phyloP scores from a whole-genome alignment of 2,113 vertebrate species.

The Rhagologus leucostigma region DNA sequence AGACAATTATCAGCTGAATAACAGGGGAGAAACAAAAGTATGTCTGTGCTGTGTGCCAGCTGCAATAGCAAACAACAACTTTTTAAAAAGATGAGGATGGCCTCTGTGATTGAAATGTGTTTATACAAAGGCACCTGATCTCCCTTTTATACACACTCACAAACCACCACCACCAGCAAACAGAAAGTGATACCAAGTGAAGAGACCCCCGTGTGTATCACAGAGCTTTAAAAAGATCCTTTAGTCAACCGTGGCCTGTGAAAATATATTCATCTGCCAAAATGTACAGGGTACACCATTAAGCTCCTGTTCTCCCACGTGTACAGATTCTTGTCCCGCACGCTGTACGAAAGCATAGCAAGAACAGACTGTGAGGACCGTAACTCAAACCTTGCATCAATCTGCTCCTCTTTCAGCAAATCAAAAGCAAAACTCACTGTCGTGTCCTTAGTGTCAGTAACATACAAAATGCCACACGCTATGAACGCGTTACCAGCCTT shows the following conservation, averaged over 20 bases:
- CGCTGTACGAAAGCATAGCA: conserved; percentile 91
- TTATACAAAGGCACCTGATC: not conserved
- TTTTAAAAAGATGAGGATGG: not conserved
- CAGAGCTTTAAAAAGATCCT: not conserved
- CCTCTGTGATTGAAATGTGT: not conserved
- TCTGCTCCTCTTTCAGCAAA: conserved; percentile 79
- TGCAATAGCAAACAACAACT: not conserved
- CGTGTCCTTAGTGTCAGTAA: conserved; percentile 88
- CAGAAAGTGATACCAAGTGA: not conserved
- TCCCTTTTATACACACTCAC: not conserved
- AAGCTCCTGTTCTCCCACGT: conserved; percentile 88
- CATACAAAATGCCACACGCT: conserved; percentile 86
- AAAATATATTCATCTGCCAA: conserved; percentile 57
- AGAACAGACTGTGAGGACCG: conserved; percentile 82
- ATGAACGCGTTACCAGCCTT: conserved; percentile 94
- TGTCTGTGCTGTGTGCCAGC: not conserved
- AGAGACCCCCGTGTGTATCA: not conserved
- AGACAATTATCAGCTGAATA: not conserved
- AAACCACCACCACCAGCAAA: not conserved
- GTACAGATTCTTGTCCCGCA: conserved; percentile 82
- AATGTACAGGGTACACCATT: conserved; percentile 81
- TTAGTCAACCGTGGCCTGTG: not conserved
- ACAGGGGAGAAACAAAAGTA: not conserved
- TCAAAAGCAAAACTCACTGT: conserved; percentile 89
- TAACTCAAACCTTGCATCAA: conserved; percentile 85